A percentile compares a stretch with the other conserved stretches of the same genome.
Conservation (phyloP, 2,797 vertebrate species). For the Brachymystax lenok region DNA sequence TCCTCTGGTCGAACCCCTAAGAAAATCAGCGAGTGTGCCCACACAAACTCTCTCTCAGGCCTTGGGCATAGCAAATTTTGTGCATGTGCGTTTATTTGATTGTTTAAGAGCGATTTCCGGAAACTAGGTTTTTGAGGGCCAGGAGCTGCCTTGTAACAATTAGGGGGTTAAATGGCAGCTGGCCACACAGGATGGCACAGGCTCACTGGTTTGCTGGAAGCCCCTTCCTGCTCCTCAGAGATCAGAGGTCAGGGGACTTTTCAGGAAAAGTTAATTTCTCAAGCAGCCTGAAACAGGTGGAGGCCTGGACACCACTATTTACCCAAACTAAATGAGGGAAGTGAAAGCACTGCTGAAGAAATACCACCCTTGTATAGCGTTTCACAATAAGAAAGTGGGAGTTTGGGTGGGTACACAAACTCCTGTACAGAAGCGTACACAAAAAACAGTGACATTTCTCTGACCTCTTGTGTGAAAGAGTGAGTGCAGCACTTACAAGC, state of each 20-base stretch:
- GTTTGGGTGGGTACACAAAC: not conserved
- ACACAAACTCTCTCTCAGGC: slow-evolving; percentile 47
- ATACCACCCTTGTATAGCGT: not conserved
- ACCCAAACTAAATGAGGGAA: slow-evolving; percentile 87
- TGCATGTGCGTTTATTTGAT: slow-evolving; percentile 80
- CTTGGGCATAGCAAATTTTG: slow-evolving; percentile 66
- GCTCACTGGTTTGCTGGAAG: slow-evolving; percentile 73
- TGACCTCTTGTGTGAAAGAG: no score
- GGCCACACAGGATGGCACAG: slow-evolving; percentile 91
- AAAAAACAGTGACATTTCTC: no score
- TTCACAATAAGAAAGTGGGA: not conserved
- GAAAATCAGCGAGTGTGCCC: slow-evolving; percentile 48
- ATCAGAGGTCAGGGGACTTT: slow-evolving; percentile 95
- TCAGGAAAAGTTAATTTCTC: slow-evolving; percentile 99
- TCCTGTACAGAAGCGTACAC: not conserved
- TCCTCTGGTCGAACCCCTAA: slow-evolving; percentile 52
- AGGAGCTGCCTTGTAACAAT: slow-evolving; percentile 86
- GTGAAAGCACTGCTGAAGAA: slow-evolving; percentile 68
- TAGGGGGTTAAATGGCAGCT: slow-evolving; percentile 83
- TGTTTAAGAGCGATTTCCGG: slow-evolving; percentile 82
- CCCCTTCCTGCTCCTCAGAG: slow-evolving; percentile 85
- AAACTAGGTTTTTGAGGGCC: slow-evolving; percentile 76
- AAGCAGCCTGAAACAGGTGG: slow-evolving; percentile 94
- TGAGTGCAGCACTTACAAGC: no score
- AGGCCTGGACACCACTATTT: slow-evolving; percentile 87